Base-by-base conservation (phyloP, 2,797 vertebrate species). In the Lepilemur septentrionalis region DNA sequence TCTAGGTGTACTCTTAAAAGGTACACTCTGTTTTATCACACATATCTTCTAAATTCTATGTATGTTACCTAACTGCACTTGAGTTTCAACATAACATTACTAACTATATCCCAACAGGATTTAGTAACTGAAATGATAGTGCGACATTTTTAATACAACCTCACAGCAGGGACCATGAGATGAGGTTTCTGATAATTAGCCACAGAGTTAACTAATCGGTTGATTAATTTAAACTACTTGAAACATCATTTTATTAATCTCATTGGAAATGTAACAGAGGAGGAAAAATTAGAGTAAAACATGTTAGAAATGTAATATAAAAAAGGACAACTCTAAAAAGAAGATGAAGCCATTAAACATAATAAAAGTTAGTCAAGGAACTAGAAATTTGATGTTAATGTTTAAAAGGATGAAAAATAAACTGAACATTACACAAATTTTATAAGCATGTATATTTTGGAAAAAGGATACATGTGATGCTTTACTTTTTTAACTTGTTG, bases 141-240 rank as follows among this genome's bases (percentile, higher is more conserved):
- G 32, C 8, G 38, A 69, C 43, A 76, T 57, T 90, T 94, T 80
- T 84, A 92, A 96, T 73, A 69, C 22, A 43, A 67, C 85, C 25
- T 65, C 43, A 87, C 69, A 90, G 32, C 43, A 90, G 94, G 25
- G 30, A 81, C 23, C 32, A 79, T 28, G n/a, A 91, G 43, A 82
- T 22, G 84, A 94, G 55, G 4, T 25, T 93, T 96, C 69, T 80
- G 46, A 94, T 57, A 90, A 94, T 90, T 93, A 93, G 38, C 61
- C 63, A 38, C 35, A 82, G 4, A 96, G 61, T 84, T 97, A 92
- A 96, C 78, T 91, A 89, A 79, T 70, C 15, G 85, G 59, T 79
- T 94, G 55, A 84, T 92, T 83, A 92, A 90, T 63, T 92, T 91
- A 46, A 95, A 70, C 67, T 89, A 89, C 65, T 91, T 65, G 57